Evolutionary conservation across 2,113 vertebrate genomes (phyloP).

Genomic region (Chiloscyllium plagiosum): DNA sequence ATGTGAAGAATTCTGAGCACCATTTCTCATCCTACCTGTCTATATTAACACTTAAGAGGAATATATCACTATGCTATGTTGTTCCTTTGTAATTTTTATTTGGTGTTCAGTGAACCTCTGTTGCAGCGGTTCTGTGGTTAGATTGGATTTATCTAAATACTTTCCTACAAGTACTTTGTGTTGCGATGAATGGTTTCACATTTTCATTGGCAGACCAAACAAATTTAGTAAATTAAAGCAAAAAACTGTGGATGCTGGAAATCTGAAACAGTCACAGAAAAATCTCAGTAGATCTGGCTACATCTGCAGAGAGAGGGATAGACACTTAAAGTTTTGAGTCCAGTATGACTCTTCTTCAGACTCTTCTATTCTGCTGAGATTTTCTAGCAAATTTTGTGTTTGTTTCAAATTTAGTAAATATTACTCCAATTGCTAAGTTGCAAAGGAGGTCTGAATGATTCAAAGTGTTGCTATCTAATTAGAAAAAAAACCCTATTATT

Average conservation of each 20-base stretch:
- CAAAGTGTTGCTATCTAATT: neutral
- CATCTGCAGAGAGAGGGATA: no score
- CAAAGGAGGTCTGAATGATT: neutral
- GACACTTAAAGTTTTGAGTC: no score
- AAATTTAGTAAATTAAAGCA: neutral
- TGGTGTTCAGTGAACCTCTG: neutral
- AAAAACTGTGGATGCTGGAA: no score
- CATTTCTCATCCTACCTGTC: neutral
- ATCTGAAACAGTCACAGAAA: no score
- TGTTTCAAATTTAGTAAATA: no score
- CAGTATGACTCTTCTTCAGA: no score
- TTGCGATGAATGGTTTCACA: neutral
- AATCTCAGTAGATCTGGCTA: no score
- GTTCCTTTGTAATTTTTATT: neutral
- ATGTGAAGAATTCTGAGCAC: neutral
- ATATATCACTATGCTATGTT: neutral
- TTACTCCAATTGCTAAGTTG: no score
- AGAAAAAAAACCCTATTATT: neutral
- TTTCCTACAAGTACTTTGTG: neutral
- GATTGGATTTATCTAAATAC: neutral
- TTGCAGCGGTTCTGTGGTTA: neutral
- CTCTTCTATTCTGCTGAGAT: no score
- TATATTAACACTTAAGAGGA: neutral
- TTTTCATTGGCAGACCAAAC: neutral
- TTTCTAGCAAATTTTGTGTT: no score